A percentile compares a stretch with the other conserved stretches of the same genome.
Evolutionary conservation across 2,113 vertebrate species (phyloP).

Genomic region (Nannospalax galili): DNA sequence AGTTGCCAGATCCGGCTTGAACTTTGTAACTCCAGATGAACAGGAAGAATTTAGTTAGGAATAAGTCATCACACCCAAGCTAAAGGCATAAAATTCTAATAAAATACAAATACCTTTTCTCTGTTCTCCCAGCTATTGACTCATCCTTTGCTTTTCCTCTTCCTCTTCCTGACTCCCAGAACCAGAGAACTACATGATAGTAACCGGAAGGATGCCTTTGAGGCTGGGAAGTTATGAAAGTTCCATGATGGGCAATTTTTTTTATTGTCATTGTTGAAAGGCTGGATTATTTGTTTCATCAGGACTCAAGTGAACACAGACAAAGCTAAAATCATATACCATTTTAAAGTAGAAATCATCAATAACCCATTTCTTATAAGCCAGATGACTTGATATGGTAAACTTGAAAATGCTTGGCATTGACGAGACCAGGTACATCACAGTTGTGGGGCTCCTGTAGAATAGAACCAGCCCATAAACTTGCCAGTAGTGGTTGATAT

Average conservation of each 20-base stretch:
- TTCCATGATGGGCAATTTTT: neutral
- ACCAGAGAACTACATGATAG: neutral
- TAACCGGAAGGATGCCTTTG: neutral
- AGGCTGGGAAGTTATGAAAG: neutral
- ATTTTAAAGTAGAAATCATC: conserved; percentile 51
- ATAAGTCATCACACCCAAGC: conserved; percentile 1
- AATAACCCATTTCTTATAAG: conserved; percentile 48
- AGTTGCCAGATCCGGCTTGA: neutral
- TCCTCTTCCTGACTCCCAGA: neutral
- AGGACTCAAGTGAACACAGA: neutral
- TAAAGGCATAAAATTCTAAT: conserved; percentile 10
- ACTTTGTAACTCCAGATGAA: conserved; percentile 49
- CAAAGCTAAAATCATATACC: neutral
- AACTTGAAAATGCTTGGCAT: neutral
- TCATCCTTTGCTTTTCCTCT: neutral
- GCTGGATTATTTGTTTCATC: neutral
- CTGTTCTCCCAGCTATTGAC: neutral
- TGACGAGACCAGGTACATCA: neutral
- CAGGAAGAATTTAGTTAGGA: conserved; percentile 18
- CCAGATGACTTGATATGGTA: neutral
- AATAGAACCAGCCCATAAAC: neutral
- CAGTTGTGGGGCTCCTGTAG: neutral
- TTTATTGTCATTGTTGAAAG: conserved; percentile 25
- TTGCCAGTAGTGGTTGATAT: neutral
- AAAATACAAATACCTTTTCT: conserved; percentile 11